Conservation (phyloP, 1,140 invertebrate species). For the Polypedilum vanderplanki region DNA sequence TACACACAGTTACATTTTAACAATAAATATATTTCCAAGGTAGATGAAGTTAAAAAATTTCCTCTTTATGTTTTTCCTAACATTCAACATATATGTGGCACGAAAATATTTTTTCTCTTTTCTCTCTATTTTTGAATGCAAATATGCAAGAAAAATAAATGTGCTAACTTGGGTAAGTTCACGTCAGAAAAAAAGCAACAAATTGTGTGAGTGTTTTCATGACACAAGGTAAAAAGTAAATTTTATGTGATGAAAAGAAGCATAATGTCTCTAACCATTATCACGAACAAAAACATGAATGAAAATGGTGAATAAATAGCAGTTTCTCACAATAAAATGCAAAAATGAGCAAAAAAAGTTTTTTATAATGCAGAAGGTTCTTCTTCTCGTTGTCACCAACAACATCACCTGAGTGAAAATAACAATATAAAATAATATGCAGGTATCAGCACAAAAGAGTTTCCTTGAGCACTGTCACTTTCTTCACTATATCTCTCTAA, state of each 20-base stretch:
- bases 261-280: conserved; percentile 5
- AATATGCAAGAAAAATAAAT: conserved; percentile 4
- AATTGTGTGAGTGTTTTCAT: neutral
- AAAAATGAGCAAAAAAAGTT: neutral
- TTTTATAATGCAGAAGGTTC: neutral
- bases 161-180: neutral
- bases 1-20: too few relatives aligned
- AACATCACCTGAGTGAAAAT: neutral
- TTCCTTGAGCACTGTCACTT: neutral
- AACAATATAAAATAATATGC: neutral
- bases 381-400: neutral
- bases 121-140: neutral
- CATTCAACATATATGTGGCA: neutral
- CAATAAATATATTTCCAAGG: too few relatives aligned
- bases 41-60: conserved; percentile 24
- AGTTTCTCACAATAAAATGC: neutral
- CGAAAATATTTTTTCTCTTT: neutral
- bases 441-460: neutral
- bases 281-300: neutral
- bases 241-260: neutral
- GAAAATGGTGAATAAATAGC: neutral
- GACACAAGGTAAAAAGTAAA: neutral
- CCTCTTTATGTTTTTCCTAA: conserved; percentile 29
- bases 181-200: too few relatives aligned
- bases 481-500: too few relatives aligned